These are phyloP conservation scores for Syrrhaptes paradoxus DNA, from an alignment of 2,113 vertebrate genomes.

Conservation along the genomic window DNA sequence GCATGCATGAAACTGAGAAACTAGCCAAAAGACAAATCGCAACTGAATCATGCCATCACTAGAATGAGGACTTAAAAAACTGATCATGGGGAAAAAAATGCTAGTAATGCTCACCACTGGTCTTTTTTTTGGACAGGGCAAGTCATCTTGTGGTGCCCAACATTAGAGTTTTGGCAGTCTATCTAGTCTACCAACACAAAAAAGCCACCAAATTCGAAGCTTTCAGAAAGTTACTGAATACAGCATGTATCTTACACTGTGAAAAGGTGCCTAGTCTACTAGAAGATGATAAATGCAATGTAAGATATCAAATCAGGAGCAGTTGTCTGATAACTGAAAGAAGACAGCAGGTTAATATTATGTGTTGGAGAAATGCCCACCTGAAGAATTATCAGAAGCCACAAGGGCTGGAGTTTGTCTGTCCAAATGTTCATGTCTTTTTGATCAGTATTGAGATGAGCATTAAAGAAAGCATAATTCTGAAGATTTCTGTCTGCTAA, in stretches of 20 bases:
- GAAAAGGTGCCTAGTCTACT: background rate
- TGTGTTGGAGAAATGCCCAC: background rate
- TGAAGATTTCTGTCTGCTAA: background rate
- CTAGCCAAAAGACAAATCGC: background rate
- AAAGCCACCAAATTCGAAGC: background rate
- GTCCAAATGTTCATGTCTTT: rapidly evolving
- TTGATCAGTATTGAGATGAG: background rate
- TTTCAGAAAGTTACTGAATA: background rate
- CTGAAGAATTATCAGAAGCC: background rate
- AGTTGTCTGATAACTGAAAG: background rate
- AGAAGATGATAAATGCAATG: background rate
- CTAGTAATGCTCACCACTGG: background rate
- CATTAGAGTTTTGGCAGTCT: background rate
- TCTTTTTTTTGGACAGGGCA: background rate
- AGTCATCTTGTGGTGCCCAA: background rate
- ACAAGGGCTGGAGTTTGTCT: background rate
- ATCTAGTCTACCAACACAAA: background rate
- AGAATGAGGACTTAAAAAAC: background rate
- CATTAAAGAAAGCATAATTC: background rate
- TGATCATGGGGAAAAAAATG: background rate
- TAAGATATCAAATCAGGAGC: background rate
- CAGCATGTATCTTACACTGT: rapidly evolving
- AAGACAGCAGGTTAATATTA: background rate
- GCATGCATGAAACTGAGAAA: background rate
- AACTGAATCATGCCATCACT: background rate